Conservation (phyloP, 2,888 invertebrate species). For the Hydriomena furcata region DNA sequence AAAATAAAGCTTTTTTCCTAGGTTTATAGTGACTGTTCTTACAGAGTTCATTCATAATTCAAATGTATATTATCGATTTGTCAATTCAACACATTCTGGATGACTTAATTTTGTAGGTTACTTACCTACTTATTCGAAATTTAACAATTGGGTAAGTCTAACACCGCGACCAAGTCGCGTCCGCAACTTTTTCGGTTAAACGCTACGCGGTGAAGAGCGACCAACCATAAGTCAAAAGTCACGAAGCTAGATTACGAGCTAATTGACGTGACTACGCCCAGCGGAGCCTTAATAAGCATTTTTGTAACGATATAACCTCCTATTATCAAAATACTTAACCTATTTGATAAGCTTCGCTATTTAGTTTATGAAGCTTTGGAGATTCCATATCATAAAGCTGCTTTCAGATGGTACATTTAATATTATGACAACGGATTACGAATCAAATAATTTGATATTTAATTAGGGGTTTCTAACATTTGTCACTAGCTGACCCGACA, state of each 20-base stretch:
- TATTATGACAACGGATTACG: too few relatives aligned
- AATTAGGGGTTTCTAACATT: too few relatives aligned
- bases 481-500: too few relatives aligned
- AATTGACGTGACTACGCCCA: constrained; percentile 76
- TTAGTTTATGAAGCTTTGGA: constrained; percentile 28
- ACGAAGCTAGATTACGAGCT: constrained; percentile 71
- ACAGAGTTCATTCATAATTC: too few relatives aligned
- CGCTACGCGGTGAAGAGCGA: constrained; percentile 70
- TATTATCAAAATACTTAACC: constrained; percentile 80
- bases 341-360: constrained; percentile 59
- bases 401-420: neutral
- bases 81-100: too few relatives aligned
- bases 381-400: constrained; percentile 13
- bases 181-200: constrained; percentile 17
- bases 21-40: too few relatives aligned
- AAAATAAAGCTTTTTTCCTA: too few relatives aligned
- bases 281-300: constrained; percentile 74
- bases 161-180: constrained; percentile 18
- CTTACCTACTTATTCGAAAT: too few relatives aligned
- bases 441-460: too few relatives aligned
- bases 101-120: too few relatives aligned
- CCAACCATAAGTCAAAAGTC: constrained; percentile 77
- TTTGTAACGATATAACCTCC: constrained; percentile 73
- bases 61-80: too few relatives aligned
- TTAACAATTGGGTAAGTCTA: neutral